Evolutionary conservation across 2,888 invertebrate species (phyloP), one percentile per base, ranked within the genome.

Genomic region (Drosophila histrio): DNA sequence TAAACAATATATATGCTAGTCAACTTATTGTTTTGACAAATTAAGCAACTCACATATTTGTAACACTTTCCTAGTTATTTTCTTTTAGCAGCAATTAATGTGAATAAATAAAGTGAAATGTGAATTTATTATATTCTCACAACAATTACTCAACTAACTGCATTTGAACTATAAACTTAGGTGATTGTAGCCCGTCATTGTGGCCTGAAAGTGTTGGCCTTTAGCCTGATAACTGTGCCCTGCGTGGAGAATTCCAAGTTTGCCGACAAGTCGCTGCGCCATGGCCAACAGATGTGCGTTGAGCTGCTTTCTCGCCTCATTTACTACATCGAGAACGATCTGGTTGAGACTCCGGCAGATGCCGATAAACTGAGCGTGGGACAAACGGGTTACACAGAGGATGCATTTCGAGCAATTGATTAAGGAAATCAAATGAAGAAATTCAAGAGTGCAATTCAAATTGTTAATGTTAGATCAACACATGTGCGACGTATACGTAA

Each of bases 121-220:
- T n/a, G n/a, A n/a, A n/a, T n/a, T n/a, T n/a, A n/a, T n/a, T n/a
- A n/a, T n/a, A n/a, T n/a, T n/a, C n/a, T n/a, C n/a, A n/a, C n/a
- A 30, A 30, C 11, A 2, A 30, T 30, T 8, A 11, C 9, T 30
- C 17, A 4, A 19, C 4, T 8, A 19, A 2, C 30, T 6, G 7
- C 5, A 1, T 28, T n/a, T n/a, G n/a, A n/a, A n/a, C n/a, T 1
- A 9, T 38, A 2, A 3, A 17, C 21, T 30, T 3, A 21, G 73
- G 77, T 77, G 2, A 95, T 98, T 60, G 97, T 96, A 0, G 99
- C 99, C 0, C 94, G 96, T 38, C 99, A 99, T 91, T 97, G 97
- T 90, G 96, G 97, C 79, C 93, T 98, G 92, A 95, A 94, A 24
- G 97, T 98, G 0, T 96, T 99, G 87, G 97, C 96, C 0, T 94